Base-by-base conservation (phyloP, 2,888 invertebrate genomes). In the Drosophila paramelanica region DNA sequence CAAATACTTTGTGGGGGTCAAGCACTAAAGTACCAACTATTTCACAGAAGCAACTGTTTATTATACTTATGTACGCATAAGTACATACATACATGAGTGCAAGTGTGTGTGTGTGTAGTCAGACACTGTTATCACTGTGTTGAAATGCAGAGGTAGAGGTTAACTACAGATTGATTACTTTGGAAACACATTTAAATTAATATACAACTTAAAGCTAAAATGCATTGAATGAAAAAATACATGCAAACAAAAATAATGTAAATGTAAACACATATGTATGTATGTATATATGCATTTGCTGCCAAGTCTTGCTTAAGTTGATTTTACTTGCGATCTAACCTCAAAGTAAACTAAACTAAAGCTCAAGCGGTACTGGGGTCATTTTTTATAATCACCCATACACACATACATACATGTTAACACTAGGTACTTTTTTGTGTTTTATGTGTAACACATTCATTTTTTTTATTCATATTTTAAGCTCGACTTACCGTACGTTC, bases 151-250 rank as follows among this genome's bases (percentile, higher is more conserved):
- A 69, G 55, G 43, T 52, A 55, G 45, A 74, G 74, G 73, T 74
- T 74, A 74, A 74, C 57, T 51, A 58, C 73, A 58, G 55, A 61
- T 77, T 77, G 74, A 77, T 77, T 67, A 67, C 72, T 77, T 73
- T 71, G 53, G 31, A 58, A 74, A 61, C 43, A 73, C 52, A 73
- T 57, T 74, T 64, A 47, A 76, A 78, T 69, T 59, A 69, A 64
- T 71, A 56, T 66, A 50, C 23, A 55, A 50, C 38, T 49, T 7
- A 47, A 27, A 42, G 56, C 56, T 51, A 58, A 55, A 58, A 55
- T 60, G 36, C 59, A 52, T 41, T 73, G 33, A 25, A 14, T 23
- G 10, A 11, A 31, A n/a, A 51, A 6, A 10, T 13, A 17, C 0
- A 13, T 17, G 17, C 3, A 38, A 38, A 36, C 5, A n/a, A 27